phyloP scores from a whole-genome alignment of 2,797 vertebrate genomes.

The Coendou prehensilis region DNA sequence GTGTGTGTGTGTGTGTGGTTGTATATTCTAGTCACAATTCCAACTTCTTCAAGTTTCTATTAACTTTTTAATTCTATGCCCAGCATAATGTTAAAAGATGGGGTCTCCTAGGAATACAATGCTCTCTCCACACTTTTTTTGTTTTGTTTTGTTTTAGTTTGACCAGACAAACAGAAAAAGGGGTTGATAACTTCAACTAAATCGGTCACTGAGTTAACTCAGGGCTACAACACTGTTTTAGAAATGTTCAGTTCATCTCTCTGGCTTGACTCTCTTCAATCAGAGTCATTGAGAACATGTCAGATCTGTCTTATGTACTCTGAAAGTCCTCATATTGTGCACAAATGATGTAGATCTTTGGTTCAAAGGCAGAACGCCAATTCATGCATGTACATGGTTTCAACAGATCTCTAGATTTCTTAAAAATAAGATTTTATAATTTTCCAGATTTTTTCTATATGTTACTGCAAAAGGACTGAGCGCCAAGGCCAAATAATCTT shows the following conservation, averaged over 20 bases:
- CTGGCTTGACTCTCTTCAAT: not conserved
- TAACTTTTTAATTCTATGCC: not conserved
- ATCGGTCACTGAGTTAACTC: not conserved
- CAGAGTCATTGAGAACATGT: not conserved
- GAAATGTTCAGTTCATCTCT: not conserved
- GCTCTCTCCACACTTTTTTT: not conserved
- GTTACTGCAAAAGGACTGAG: not conserved
- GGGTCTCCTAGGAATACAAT: not conserved
- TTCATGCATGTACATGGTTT: not conserved
- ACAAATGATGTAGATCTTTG: not conserved
- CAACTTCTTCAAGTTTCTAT: not conserved
- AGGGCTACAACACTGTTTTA: not conserved
- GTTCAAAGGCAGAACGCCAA: not conserved
- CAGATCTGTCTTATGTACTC: not conserved
- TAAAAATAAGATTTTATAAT: not conserved
- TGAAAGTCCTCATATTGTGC: not conserved
- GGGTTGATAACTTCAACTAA: not conserved
- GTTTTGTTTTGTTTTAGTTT: not conserved
- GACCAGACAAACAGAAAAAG: not conserved
- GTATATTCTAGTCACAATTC: not conserved
- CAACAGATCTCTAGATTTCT: not conserved
- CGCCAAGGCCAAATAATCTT: not conserved
- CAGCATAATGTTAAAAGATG: constrained; percentile 17
- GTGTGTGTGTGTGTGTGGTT: not conserved
- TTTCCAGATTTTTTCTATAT: not conserved